phyloP scores from a whole-genome alignment of 1,140 invertebrate genomes.

The Gryllus bimaculatus region DNA sequence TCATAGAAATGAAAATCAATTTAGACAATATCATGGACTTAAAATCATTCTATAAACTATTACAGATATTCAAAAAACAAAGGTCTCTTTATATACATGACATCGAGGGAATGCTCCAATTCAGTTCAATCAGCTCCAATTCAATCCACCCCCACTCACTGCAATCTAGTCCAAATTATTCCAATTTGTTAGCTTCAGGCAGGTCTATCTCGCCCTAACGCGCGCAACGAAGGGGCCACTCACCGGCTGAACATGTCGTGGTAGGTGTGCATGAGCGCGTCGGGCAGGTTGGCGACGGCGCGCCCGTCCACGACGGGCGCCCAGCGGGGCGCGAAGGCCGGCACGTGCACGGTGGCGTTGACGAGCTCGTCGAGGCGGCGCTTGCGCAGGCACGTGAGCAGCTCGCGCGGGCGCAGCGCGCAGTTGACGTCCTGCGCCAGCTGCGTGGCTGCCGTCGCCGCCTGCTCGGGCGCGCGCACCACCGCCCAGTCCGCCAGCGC shows the following conservation, averaged over 20 bases:
- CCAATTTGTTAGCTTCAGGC: no score
- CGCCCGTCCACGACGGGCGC: neutral
- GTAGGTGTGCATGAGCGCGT: neutral
- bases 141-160: no score
- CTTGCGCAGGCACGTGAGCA: constrained; percentile 10
- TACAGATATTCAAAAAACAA: no score
- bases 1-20: no score
- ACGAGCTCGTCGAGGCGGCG: neutral
- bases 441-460: neutral
- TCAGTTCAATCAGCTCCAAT: no score
- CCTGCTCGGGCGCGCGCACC: neutral
- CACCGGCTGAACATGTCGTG: constrained; percentile 2
- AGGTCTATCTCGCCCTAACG: no score
- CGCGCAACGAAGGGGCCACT: neutral
- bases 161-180: no score
- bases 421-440: constrained; percentile 8
- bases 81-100: no score
- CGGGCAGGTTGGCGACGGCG: neutral
- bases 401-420: neutral
- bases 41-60: no score
- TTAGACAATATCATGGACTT: no score
- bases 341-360: neutral
- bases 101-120: no score
- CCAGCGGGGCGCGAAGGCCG: neutral
- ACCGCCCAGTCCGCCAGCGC: neutral